A percentile compares a stretch with the other conserved stretches of the same genome.
phyloP scores from a whole-genome alignment of 1,140 invertebrate genomes.

The Oncopodura yosiiana region DNA sequence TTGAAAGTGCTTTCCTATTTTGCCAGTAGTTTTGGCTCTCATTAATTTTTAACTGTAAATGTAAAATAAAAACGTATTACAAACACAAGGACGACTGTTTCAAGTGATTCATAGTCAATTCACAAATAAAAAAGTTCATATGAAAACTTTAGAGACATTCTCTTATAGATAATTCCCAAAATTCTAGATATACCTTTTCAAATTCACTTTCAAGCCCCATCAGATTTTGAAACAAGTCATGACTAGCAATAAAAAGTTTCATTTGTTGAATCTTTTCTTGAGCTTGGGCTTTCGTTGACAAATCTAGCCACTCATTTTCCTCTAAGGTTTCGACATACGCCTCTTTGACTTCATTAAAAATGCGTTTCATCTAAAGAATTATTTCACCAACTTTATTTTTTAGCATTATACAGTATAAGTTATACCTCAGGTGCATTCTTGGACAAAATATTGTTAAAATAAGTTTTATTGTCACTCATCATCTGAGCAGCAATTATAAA shows the following conservation, averaged over 20 bases:
- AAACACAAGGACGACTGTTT: not conserved
- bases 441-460: too few species aligned
- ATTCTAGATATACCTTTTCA: conserved; percentile 42
- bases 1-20: too few species aligned
- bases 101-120: not conserved
- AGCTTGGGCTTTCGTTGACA: conserved; percentile 9
- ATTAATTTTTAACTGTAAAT: conserved; percentile 1
- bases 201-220: conserved; percentile 6
- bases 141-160: conserved; percentile 2
- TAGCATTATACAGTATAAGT: too few species aligned
- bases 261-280: conserved; percentile 5
- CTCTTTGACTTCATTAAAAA: too few species aligned
- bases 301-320: conserved; percentile 14
- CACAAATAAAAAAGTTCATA: too few species aligned
- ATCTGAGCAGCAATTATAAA: too few species aligned
- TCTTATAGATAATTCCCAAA: conserved; percentile 39
- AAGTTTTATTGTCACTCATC: too few species aligned
- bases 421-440: too few species aligned
- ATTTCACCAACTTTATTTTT: too few species aligned
- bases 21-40: not conserved
- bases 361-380: too few species aligned
- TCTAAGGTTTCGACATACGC: conserved; percentile 13
- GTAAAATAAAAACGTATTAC: not conserved
- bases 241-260: conserved; percentile 6
- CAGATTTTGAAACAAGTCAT: not conserved